A percentile compares a stretch with the other conserved stretches of the same genome.
Evolutionary conservation across 2,888 invertebrate genomes (phyloP).

Genomic region (Adelphocoris suturalis): DNA sequence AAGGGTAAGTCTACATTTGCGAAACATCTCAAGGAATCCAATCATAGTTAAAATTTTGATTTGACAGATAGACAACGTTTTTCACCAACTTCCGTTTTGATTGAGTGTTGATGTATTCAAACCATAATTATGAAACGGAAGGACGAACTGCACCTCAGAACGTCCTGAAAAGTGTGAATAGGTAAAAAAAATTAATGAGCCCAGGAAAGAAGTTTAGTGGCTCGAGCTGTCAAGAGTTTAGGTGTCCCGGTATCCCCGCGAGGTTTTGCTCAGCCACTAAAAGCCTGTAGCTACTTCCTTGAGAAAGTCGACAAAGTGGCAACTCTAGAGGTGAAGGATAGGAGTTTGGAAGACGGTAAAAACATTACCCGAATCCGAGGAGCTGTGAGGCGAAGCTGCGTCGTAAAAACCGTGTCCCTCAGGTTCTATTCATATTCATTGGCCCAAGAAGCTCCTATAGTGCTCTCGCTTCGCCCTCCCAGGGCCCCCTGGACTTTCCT

Average conservation of each 20-base stretch:
- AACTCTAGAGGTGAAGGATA: conserved; percentile 30
- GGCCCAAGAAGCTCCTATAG: conserved; percentile 2
- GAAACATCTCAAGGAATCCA: too few species aligned
- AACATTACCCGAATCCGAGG: conserved; percentile 13
- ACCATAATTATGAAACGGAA: too few species aligned
- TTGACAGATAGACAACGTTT: too few species aligned
- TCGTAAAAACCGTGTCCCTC: conserved; percentile 29
- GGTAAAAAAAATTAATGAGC: too few species aligned
- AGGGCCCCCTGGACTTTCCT: background rate
- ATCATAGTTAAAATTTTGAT: too few species aligned
- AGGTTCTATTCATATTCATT: conserved; percentile 42
- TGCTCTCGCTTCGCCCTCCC: background rate
- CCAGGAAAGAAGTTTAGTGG: background rate
- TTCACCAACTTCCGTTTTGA: too few species aligned
- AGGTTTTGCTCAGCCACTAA: background rate
- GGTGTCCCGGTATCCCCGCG: background rate
- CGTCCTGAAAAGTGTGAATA: too few species aligned
- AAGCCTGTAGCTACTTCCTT: conserved; percentile 6
- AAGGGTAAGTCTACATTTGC: too few species aligned
- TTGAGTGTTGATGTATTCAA: too few species aligned
- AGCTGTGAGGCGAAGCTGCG: background rate
- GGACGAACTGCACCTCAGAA: too few species aligned
- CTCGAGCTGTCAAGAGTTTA: background rate
- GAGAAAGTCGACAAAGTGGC: conserved; percentile 1
- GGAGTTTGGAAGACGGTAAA: background rate